Percentiles rank a stretch among this genome's conserved stretches.
These are phyloP conservation scores for Lutraria lutraria DNA, from an alignment of 2,888 invertebrate species.

Conservation along the genomic window DNA sequence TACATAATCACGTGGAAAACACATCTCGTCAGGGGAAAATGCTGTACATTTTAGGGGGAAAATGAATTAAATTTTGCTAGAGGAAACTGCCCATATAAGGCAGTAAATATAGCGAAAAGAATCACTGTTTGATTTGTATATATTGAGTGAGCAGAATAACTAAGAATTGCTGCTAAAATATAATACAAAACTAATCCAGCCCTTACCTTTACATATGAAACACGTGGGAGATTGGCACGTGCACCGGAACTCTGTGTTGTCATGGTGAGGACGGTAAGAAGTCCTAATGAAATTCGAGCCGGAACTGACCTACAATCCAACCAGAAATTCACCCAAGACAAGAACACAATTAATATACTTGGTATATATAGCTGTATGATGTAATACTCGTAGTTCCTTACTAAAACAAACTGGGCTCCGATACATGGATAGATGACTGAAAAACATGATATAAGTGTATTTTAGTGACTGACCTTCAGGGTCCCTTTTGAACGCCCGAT, in stretches of 20 bases:
- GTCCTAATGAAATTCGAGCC: constrained; percentile 72
- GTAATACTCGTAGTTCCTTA: constrained; percentile 69
- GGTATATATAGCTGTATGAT: constrained; percentile 75
- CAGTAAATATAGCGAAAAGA: too few relatives aligned
- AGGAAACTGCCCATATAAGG: too few relatives aligned
- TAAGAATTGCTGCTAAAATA: background rate
- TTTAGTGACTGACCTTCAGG: background rate
- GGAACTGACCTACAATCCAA: constrained; percentile 73
- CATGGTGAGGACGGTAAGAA: constrained; percentile 73
- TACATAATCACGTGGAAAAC: too few relatives aligned
- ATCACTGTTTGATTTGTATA: background rate
- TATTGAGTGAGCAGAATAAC: too few relatives aligned
- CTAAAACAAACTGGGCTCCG: constrained; percentile 63
- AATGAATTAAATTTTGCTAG: too few relatives aligned
- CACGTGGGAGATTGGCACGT: constrained; percentile 69
- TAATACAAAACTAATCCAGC: background rate
- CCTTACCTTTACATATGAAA: constrained; percentile 71
- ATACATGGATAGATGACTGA: constrained; percentile 73
- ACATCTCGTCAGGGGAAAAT: too few relatives aligned
- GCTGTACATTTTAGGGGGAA: too few relatives aligned
- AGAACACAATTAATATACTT: constrained; percentile 71
- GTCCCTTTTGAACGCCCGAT: background rate
- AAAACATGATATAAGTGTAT: constrained; percentile 18
- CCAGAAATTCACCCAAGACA: constrained; percentile 78
- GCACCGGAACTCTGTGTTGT: constrained; percentile 73